Conservation (phyloP, 2,113 vertebrate genomes). For the Scomber japonicus region DNA sequence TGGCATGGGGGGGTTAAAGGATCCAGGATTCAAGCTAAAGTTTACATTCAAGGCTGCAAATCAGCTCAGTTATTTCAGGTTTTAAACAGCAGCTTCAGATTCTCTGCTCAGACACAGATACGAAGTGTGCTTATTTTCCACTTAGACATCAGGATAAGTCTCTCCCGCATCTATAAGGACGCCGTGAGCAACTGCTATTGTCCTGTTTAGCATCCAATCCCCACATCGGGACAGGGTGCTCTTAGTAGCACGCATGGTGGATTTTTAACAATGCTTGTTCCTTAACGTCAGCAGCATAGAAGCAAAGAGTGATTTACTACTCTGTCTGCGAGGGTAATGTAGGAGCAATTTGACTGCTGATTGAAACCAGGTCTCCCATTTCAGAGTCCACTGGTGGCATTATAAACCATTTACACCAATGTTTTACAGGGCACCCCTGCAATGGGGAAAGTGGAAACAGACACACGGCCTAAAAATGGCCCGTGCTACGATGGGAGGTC, state of each 20-base stretch:
- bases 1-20: conserved; percentile 11
- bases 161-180: conserved; percentile 28
- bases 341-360: conserved; percentile 86
- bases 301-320: conserved; percentile 76
- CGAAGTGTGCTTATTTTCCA: conserved; percentile 28
- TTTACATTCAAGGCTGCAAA: conserved; percentile 40
- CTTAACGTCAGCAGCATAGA: conserved; percentile 66
- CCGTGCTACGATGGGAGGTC: conserved; percentile 25
- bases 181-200: conserved; percentile 48
- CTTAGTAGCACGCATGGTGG: conserved; percentile 64
- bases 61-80: conserved; percentile 7
- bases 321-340: conserved; percentile 79
- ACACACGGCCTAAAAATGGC: conserved; percentile 64
- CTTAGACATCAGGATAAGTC: conserved; percentile 46
- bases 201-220: conserved; percentile 59
- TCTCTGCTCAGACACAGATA: not conserved
- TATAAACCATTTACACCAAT: conserved; percentile 85
- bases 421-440: conserved; percentile 81
- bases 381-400: conserved; percentile 84
- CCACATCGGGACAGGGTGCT: conserved; percentile 43
- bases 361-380: conserved; percentile 87
- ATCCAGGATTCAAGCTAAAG: conserved; percentile 15
- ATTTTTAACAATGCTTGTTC: conserved; percentile 77
- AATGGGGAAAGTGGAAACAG: conserved; percentile 83
- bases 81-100: conserved; percentile 2